Conservation (phyloP, 2,797 vertebrate species). For the Limosa lapponica region DNA sequence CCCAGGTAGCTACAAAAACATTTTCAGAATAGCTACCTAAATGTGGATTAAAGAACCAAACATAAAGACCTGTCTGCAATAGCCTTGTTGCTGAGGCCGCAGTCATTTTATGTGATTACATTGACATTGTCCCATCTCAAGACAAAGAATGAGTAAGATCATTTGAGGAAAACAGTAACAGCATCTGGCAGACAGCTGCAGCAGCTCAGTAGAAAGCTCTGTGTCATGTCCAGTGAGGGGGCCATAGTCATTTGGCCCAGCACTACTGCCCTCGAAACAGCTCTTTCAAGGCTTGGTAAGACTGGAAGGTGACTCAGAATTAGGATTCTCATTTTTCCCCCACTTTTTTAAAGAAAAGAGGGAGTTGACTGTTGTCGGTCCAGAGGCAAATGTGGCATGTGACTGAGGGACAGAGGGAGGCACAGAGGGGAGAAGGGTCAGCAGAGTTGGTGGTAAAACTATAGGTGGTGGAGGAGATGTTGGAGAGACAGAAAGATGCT, state of each 20-base stretch:
- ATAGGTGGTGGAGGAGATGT: background rate
- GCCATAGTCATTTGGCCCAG: background rate
- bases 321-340: background rate
- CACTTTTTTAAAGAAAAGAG: background rate
- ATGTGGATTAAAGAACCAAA: background rate
- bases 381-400: background rate
- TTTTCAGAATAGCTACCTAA: background rate
- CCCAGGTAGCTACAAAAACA: background rate
- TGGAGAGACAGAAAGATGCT: background rate
- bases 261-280: background rate
- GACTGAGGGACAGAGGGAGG: background rate
- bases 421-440: background rate
- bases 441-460: background rate
- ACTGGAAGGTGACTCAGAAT: background rate
- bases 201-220: background rate
- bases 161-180: background rate
- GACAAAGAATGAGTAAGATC: background rate
- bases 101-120: background rate
- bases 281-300: background rate
- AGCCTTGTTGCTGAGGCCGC: background rate
- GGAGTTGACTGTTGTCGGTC: background rate
- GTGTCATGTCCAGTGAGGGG: background rate
- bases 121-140: background rate
- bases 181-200: constrained; percentile 26
- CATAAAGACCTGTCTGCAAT: background rate